These are phyloP conservation scores for Psittacula cyanocephala DNA, from an alignment of 2,113 vertebrate species.

Conservation along the genomic window DNA sequence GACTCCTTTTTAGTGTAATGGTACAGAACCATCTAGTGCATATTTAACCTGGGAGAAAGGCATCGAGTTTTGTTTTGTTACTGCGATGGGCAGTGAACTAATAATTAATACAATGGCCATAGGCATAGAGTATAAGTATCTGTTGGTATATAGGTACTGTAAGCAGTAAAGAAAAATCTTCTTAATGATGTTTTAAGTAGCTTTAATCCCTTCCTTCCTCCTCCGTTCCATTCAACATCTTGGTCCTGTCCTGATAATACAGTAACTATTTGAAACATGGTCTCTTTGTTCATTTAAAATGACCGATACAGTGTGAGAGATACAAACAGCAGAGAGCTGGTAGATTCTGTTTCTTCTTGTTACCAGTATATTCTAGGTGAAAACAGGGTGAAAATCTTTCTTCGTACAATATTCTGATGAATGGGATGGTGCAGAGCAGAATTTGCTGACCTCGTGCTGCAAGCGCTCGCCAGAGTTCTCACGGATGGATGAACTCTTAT, in stretches of 20 bases:
- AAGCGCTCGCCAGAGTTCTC: not conserved
- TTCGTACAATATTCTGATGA: slow-evolving; percentile 5
- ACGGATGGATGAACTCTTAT: slow-evolving; percentile 44
- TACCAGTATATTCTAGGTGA: not conserved
- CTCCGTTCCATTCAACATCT: not conserved
- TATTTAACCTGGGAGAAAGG: not conserved
- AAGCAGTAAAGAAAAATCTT: not conserved
- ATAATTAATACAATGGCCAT: not conserved
- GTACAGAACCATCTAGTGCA: not conserved
- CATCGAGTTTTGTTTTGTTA: not conserved
- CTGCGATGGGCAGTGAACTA: not conserved
- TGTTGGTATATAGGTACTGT: not conserved
- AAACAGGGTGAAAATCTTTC: not conserved
- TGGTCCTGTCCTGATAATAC: not conserved
- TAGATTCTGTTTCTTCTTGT: not conserved
- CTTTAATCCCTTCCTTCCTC: not conserved
- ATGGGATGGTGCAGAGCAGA: not conserved
- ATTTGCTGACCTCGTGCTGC: slow-evolving; percentile 1
- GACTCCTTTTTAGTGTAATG: not conserved
- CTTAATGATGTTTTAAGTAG: not conserved
- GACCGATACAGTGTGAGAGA: accelerated
- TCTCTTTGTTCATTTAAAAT: not conserved
- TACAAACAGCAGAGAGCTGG: not conserved
- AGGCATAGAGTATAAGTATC: not conserved
- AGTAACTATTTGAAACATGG: not conserved